phyloP scores from a whole-genome alignment of 2,113 vertebrate species.

The Phaethon lepturus region DNA sequence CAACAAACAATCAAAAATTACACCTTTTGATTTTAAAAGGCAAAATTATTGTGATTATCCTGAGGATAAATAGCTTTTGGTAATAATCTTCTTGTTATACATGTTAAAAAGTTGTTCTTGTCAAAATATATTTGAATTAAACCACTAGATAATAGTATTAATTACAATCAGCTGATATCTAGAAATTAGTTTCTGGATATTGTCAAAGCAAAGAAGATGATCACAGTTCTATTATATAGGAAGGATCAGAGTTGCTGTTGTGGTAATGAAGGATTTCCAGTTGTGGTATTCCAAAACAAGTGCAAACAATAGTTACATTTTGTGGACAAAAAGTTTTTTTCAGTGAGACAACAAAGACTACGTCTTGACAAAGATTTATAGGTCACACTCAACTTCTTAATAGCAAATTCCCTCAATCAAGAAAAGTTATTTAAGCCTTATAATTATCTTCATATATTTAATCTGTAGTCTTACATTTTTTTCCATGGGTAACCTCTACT shows the following conservation, averaged over 20 bases:
- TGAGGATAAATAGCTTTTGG: neutral
- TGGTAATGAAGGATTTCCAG: neutral
- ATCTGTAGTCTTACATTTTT: neutral
- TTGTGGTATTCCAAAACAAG: neutral
- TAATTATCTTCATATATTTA: neutral
- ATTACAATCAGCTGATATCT: neutral
- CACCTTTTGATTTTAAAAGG: neutral
- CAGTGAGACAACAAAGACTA: neutral
- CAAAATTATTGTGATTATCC: neutral
- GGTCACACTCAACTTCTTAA: neutral
- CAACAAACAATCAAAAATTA: neutral
- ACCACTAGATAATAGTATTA: neutral
- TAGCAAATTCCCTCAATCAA: neutral
- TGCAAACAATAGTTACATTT: neutral
- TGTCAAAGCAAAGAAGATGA: neutral
- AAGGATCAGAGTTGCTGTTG: neutral
- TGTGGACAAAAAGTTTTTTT: neutral
- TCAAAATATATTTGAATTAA: neutral
- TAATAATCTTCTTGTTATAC: neutral
- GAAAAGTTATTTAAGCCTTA: neutral
- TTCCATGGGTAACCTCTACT: neutral
- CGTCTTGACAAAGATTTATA: neutral
- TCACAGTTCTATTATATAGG: neutral
- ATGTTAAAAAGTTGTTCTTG: neutral
- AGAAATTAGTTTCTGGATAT: neutral